Evolutionary conservation across 2,113 vertebrate species (phyloP).

Genomic region (Glareola pratincola): DNA sequence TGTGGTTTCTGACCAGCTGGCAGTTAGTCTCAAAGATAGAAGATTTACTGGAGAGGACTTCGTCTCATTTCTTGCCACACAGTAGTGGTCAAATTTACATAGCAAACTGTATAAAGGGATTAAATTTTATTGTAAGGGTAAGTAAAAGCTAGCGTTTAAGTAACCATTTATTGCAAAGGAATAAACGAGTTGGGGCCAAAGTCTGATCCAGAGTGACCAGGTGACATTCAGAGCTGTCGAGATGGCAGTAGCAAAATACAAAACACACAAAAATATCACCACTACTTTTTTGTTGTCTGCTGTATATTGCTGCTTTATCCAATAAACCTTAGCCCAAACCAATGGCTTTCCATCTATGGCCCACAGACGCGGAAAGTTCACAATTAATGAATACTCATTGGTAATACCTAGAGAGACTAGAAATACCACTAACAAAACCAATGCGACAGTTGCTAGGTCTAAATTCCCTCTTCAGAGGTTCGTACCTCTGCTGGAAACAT

Average conservation of each 20-base stretch:
- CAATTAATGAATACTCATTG: neutral
- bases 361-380: neutral
- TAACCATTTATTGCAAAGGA: neutral
- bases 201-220: neutral
- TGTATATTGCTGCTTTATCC: neutral
- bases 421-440: neutral
- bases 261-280: neutral
- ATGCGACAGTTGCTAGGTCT: neutral
- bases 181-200: neutral
- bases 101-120: neutral
- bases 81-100: neutral
- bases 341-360: neutral
- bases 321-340: neutral
- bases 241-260: neutral
- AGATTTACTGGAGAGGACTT: neutral
- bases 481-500: neutral
- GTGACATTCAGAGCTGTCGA: neutral
- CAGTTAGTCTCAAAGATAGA: neutral
- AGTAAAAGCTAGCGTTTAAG: neutral
- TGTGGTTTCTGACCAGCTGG: constrained; percentile 2
- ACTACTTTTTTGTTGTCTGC: neutral
- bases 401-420: neutral
- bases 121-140: neutral
- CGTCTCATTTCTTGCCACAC: neutral
- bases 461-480: neutral